Base-by-base conservation (phyloP, 35 echinoderm and acorn worm species). In the Hemicentrotus pulcherrimus region DNA sequence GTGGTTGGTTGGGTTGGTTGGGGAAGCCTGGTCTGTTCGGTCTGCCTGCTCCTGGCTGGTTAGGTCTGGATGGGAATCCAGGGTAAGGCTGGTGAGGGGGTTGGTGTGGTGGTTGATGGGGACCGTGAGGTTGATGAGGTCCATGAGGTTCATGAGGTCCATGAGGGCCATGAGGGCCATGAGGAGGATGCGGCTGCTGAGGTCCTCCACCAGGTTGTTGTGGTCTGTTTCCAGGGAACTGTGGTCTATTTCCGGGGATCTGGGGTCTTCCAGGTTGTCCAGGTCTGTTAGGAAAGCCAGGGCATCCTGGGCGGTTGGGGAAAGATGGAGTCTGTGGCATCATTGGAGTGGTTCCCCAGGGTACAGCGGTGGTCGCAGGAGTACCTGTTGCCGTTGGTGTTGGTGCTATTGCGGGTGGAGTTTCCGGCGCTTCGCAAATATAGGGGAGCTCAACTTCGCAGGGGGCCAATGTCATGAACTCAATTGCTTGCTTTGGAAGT, bases 381-480 rank as follows among this genome's bases (percentile, higher is more conserved):
- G 31, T 11, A 3, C 13, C 32, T 0, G 91, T 47, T 22, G 91
- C 16, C 30, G 46, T 47, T 58, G 91, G 91, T 31, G 13, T n/a
- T 58, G 91, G 91, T 31, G 13, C 9, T 8, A 47, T 24, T 24
- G 48, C 46, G 14, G 91, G 46, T 93, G 91, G 47, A 47, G 32
- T 28, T 14, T 47, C 91, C 28, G 91, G 91, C 5, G 91, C 91
- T 33, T 93, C 91, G 91, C 91, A 93, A n/a, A 93, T 93, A 24
- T 93, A 93, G n/a, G 91, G 46, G 32, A 93, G 91, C 30, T 55
- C 46, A 22, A 4, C 16, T 58, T 93, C 91, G 48, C 91, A 93
- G 47, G 35, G 35, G 16, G 91, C 91, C 19, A 93, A 48, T 31
- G 91, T 93, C 91, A 93, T 93, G 91, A 93, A 93, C 41, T 93